Percentiles rank a stretch among this genome's conserved stretches.
phyloP scores from a whole-genome alignment of 1,140 invertebrate species.

The Agrilus planipennis region DNA sequence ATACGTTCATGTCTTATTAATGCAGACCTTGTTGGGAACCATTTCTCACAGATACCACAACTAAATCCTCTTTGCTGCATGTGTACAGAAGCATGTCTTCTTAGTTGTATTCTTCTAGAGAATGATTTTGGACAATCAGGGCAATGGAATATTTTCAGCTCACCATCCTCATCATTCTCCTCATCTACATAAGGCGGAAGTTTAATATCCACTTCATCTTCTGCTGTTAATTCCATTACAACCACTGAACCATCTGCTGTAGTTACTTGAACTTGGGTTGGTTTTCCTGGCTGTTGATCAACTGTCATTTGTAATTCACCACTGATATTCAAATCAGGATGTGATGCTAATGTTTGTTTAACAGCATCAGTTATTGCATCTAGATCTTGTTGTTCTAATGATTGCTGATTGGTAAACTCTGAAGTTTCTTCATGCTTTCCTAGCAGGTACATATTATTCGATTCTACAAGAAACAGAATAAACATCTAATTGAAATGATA shows the following conservation, averaged over 20 bases:
- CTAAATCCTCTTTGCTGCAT: constrained; percentile 46
- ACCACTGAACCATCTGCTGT: constrained; percentile 35
- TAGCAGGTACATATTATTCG: no score
- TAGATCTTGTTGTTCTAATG: constrained; percentile 25
- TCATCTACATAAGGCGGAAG: background rate
- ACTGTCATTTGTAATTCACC: constrained; percentile 32
- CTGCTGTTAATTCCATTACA: constrained; percentile 35
- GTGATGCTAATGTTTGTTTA: constrained; percentile 29
- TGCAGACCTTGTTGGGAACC: constrained; percentile 69
- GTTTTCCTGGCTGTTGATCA: constrained; percentile 26
- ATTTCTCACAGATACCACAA: constrained; percentile 60
- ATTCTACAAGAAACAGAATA: no score
- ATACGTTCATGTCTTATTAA: constrained; percentile 66
- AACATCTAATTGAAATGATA: no score
- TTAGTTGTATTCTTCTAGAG: constrained; percentile 42
- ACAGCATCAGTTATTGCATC: constrained; percentile 32
- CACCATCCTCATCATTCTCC: constrained; percentile 31
- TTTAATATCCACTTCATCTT: constrained; percentile 19
- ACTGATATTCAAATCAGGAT: constrained; percentile 28
- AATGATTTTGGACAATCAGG: constrained; percentile 47
- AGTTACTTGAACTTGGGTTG: constrained; percentile 35
- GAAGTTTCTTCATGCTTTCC: no score
- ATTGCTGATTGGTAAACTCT: background rate
- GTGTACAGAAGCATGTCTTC: constrained; percentile 49
- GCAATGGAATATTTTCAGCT: constrained; percentile 44